phyloP scores from a whole-genome alignment of 2,797 vertebrate species.

The Cuniculus paca region DNA sequence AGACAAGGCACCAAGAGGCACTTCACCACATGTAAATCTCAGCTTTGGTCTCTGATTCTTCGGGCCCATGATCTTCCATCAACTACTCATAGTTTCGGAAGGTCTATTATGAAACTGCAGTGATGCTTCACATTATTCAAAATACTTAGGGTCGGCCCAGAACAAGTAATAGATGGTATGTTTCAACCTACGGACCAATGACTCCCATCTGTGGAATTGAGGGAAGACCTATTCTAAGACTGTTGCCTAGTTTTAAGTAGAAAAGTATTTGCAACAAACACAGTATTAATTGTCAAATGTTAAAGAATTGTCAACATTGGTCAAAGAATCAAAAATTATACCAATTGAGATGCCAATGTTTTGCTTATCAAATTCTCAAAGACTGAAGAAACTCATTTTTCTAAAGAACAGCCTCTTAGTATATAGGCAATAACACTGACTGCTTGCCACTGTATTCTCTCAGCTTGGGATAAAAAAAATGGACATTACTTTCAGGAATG shows the following conservation, averaged over 20 bases:
- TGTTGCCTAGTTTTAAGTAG: background rate
- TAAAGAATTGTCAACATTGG: background rate
- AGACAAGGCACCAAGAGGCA: background rate
- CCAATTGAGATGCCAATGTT: background rate
- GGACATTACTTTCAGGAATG: background rate
- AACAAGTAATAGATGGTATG: background rate
- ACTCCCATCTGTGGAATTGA: background rate
- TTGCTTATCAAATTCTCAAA: constrained; percentile 37
- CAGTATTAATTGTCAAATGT: background rate
- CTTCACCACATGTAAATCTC: background rate
- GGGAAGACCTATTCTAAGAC: background rate
- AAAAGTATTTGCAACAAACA: background rate
- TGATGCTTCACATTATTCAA: background rate
- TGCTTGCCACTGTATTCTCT: background rate
- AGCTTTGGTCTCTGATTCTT: background rate
- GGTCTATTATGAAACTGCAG: background rate
- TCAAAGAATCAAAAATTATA: background rate
- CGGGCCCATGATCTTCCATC: background rate
- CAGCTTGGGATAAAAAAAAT: background rate
- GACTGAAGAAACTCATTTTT: background rate
- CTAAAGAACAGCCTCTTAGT: background rate
- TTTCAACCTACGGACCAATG: background rate
- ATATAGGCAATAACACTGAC: background rate
- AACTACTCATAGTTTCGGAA: background rate
- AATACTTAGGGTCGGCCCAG: background rate